Base-by-base conservation (phyloP, 2,888 invertebrate species). In the Colostygia pectinataria region DNA sequence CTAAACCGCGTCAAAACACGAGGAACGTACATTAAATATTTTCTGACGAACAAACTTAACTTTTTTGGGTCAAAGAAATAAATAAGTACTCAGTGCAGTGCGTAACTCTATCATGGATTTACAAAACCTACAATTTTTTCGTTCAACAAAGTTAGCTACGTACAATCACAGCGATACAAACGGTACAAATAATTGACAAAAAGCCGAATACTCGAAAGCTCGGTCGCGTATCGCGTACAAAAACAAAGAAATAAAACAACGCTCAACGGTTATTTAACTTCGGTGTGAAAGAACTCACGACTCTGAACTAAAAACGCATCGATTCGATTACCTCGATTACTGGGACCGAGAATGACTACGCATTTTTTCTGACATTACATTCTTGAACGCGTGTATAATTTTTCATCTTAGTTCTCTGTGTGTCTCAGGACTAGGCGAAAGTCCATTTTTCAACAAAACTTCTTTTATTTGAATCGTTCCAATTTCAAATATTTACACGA, bases 311-410 rank as follows among this genome's bases (percentile, higher is more conserved):
- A 73, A 75, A 74, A 68, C 50, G 50, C 68, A 73, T 73, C 74
- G 73, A 79, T 78, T 79, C 70, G 71, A 80, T 81, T 77, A 77
- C 65, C 55, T 64, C 66, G 64, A 78, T 76, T 71, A 73, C 71
- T 65, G 67, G 68, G 63, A 63, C 65, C 66, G 60, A 55, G 63
- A 55, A 38, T 42, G 63, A 61, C 62, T 56, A 53, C 53, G 57
- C 57, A 56, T 69, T 67, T 66, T 65, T 65, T 60, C 49, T 49
- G 12, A 60, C 59, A 55, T 57, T 61, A 55, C 60, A 64, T 56
- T 57, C 49, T 55, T 44, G 33, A 52, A 55, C 48, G 2, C n/a
- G n/a, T n/a, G 57, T 59, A 33, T 27, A 29, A 28, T 47, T 40
- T 40, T 40, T 14, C 28, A 42, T 27, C 9, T 32, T 44, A 28